phyloP scores from a whole-genome alignment of 2,113 vertebrate genomes.

The Tragelaphus strepsiceros region DNA sequence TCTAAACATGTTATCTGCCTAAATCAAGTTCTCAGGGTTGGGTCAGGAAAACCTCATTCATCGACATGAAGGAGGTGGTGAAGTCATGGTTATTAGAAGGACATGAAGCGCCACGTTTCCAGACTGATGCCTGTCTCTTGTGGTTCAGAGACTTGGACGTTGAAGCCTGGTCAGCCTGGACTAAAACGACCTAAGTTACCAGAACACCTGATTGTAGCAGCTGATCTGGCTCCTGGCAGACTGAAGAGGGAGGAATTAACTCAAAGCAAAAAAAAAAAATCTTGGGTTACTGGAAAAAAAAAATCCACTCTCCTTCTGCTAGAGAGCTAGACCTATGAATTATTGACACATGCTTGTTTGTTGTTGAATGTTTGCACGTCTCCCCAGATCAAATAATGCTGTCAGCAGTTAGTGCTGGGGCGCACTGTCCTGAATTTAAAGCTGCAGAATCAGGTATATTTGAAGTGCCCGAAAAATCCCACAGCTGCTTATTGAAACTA shows the following conservation, averaged over 20 bases:
- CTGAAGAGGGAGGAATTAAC: not conserved
- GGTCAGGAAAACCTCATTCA: not conserved
- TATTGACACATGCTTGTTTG: conserved; percentile 30
- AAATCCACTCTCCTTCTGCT: not conserved
- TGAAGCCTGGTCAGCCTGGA: not conserved
- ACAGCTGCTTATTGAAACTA: conserved; percentile 21
- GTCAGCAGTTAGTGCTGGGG: not conserved
- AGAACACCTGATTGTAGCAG: not conserved
- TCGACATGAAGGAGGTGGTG: not conserved
- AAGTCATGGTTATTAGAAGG: not conserved
- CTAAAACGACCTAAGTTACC: not conserved
- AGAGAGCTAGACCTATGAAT: conserved; percentile 16
- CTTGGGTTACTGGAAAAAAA: not conserved
- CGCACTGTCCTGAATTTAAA: conserved; percentile 38
- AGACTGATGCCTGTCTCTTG: not conserved
- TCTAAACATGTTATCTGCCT: not conserved
- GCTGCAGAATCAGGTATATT: conserved; percentile 9
- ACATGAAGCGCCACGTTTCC: not conserved
- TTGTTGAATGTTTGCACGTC: conserved; percentile 35
- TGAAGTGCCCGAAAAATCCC: not conserved
- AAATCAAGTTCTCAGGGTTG: not conserved
- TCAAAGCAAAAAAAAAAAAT: not conserved
- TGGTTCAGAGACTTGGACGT: not conserved
- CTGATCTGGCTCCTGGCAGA: not conserved
- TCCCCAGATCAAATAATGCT: conserved; percentile 32